Evolutionary conservation across 1,140 invertebrate species (phyloP).

Genomic region (Drusus annulatus): DNA sequence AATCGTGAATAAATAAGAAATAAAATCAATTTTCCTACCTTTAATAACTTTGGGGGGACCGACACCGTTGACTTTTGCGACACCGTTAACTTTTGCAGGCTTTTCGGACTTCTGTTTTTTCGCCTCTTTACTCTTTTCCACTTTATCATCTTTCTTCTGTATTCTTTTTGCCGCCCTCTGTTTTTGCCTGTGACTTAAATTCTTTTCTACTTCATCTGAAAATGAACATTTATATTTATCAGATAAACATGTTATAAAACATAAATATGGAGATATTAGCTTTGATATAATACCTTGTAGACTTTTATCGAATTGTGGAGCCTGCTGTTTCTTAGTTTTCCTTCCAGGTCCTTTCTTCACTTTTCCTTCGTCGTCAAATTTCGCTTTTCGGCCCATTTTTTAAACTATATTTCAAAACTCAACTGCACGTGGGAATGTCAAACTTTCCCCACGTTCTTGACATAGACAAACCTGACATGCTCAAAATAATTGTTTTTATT

Average conservation of each 20-base stretch:
- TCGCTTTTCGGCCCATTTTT: constrained; percentile 89
- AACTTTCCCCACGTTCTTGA: constrained; percentile 37
- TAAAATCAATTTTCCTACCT: too few relatives aligned
- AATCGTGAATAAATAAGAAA: too few relatives aligned
- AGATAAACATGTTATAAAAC: not conserved
- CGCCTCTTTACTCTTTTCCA: constrained; percentile 69
- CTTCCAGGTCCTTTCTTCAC: constrained; percentile 86
- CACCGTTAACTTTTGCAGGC: too few relatives aligned
- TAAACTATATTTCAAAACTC: not conserved
- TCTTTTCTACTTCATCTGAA: constrained; percentile 65
- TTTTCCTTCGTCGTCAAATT: constrained; percentile 78
- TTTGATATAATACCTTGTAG: constrained; percentile 66
- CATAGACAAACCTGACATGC: constrained; percentile 9
- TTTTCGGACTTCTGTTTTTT: constrained; percentile 63
- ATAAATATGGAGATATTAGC: not conserved
- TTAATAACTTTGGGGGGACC: constrained; percentile 1
- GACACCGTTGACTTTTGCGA: constrained; percentile 40
- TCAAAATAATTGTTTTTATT: too few relatives aligned
- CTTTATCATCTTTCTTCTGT: constrained; percentile 72
- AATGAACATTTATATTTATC: constrained; percentile 46
- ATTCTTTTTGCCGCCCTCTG: constrained; percentile 76
- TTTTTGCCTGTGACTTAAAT: constrained; percentile 79
- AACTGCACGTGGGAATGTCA: constrained; percentile 26
- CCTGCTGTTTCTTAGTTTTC: constrained; percentile 88
- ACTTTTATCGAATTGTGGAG: constrained; percentile 80